phyloP scores from a whole-genome alignment of 1,140 invertebrate species.

The Micrasema longulum region DNA sequence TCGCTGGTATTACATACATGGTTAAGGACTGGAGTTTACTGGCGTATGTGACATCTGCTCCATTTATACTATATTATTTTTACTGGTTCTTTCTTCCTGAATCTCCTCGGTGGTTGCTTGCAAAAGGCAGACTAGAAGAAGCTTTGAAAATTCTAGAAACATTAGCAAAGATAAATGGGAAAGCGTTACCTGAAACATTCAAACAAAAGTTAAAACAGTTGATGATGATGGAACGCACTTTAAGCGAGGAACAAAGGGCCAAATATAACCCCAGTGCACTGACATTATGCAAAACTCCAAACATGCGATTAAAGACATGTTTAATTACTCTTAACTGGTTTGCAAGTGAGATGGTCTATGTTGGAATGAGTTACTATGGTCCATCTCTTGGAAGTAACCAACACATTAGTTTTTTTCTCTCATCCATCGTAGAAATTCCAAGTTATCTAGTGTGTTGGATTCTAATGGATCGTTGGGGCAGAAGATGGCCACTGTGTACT shows the following conservation, averaged over 20 bases:
- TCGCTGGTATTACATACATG: slow-evolving; percentile 85
- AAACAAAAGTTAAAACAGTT: slow-evolving; percentile 78
- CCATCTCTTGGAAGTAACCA: slow-evolving; percentile 86
- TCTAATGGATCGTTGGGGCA: slow-evolving; percentile 85
- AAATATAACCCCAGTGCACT: slow-evolving; percentile 74
- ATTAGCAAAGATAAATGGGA: slow-evolving; percentile 81
- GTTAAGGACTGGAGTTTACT: slow-evolving; percentile 85
- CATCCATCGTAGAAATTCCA: slow-evolving; percentile 85
- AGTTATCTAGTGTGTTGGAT: slow-evolving; percentile 87
- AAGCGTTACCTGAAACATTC: slow-evolving; percentile 79
- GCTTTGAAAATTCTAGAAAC: slow-evolving; percentile 81
- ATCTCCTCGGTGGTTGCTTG: slow-evolving; percentile 86
- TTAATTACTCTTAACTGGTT: slow-evolving; percentile 79
- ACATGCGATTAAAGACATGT: slow-evolving; percentile 82
- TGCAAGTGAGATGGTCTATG: slow-evolving; percentile 84
- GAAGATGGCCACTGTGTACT: slow-evolving; percentile 85
- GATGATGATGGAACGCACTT: slow-evolving; percentile 75
- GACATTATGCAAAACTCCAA: slow-evolving; percentile 84
- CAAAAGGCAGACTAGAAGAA: slow-evolving; percentile 82
- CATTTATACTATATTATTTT: slow-evolving; percentile 85
- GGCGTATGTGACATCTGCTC: slow-evolving; percentile 82
- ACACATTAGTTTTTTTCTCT: slow-evolving; percentile 88
- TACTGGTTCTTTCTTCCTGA: slow-evolving; percentile 90
- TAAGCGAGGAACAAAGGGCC: slow-evolving; percentile 73
- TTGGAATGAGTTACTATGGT: slow-evolving; percentile 88